A percentile compares a stretch with the other conserved stretches of the same genome.
These are phyloP conservation scores for Melopsittacus undulatus DNA, from an alignment of 2,797 vertebrate species.

Conservation along the genomic window DNA sequence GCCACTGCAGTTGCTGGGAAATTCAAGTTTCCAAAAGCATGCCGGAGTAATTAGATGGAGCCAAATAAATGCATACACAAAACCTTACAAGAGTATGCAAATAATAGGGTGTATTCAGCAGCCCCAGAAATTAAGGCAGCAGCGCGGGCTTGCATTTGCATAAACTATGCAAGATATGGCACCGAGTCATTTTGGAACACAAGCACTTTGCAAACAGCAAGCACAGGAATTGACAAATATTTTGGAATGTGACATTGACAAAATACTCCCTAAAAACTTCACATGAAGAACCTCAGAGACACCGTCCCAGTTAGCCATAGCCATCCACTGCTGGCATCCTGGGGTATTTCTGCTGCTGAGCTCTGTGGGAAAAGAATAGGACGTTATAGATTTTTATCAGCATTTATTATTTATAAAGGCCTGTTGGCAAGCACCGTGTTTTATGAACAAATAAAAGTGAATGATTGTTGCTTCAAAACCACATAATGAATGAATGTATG, in stretches of 20 bases:
- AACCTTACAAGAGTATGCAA: conserved; percentile 55
- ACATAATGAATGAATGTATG: conserved; percentile 37
- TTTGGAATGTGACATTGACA: background rate
- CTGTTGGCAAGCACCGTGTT: conserved; percentile 46
- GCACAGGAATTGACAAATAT: background rate
- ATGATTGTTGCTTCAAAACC: conserved; percentile 28
- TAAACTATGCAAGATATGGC: conserved; percentile 41
- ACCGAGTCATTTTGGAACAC: background rate
- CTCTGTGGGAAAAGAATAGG: conserved; percentile 38
- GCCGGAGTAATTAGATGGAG: conserved; percentile 45
- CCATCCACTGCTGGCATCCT: background rate
- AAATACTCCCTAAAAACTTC: conserved; percentile 27
- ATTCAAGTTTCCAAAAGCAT: conserved; percentile 50
- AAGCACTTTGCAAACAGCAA: background rate
- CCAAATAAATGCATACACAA: conserved; percentile 46
- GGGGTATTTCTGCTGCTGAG: background rate
- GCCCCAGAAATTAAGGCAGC: conserved; percentile 34
- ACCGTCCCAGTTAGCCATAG: background rate
- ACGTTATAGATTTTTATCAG: conserved; percentile 63
- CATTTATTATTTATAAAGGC: conserved; percentile 61
- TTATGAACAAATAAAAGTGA: conserved; percentile 55
- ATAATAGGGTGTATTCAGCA: conserved; percentile 41
- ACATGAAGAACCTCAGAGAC: background rate
- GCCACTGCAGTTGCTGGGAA: conserved; percentile 24
- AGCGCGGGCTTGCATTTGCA: background rate